Percentiles rank a stretch among this genome's conserved stretches.
Conservation (phyloP, 2,888 invertebrate genomes). For the Spialia ferax region DNA sequence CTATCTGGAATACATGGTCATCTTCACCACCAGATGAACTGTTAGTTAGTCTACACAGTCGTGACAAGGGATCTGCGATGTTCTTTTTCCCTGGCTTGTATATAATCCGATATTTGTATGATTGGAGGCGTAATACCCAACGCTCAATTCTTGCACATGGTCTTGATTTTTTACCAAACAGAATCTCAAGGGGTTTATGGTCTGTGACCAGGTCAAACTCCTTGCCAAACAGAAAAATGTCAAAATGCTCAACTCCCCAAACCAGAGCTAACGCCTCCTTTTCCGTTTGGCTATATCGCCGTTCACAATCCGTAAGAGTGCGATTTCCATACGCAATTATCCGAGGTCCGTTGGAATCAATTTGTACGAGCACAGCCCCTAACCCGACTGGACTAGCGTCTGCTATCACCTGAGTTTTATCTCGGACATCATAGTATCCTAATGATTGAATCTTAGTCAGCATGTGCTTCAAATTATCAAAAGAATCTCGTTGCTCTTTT, state of each 20-base stretch:
- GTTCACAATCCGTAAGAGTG: slow-evolving; percentile 36
- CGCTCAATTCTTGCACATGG: slow-evolving; percentile 13
- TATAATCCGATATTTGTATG: slow-evolving; percentile 10
- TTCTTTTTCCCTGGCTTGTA: slow-evolving; percentile 20
- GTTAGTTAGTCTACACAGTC: slow-evolving; percentile 1
- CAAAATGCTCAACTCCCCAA: slow-evolving; percentile 40
- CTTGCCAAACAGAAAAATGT: slow-evolving; percentile 20
- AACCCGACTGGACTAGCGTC: background rate
- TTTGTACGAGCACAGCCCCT: slow-evolving; percentile 29
- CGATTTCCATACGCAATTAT: slow-evolving; percentile 39
- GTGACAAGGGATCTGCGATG: slow-evolving; percentile 11
- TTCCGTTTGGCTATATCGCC: slow-evolving; percentile 35
- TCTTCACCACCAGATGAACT: background rate
- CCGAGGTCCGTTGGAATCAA: slow-evolving; percentile 24
- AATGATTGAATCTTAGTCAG: background rate
- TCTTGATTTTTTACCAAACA: slow-evolving; percentile 12
- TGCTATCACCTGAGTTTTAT: background rate
- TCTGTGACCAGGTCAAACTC: slow-evolving; percentile 12
- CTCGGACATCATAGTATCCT: background rate
- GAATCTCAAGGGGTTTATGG: slow-evolving; percentile 1
- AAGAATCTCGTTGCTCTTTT: background rate
- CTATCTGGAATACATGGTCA: slow-evolving; percentile 6
- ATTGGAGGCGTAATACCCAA: slow-evolving; percentile 16
- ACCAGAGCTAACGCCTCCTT: slow-evolving; percentile 36
- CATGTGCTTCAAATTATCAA: slow-evolving; percentile 1